Conservation (phyloP, 2,888 invertebrate genomes). For the Diplolepis rosae region DNA sequence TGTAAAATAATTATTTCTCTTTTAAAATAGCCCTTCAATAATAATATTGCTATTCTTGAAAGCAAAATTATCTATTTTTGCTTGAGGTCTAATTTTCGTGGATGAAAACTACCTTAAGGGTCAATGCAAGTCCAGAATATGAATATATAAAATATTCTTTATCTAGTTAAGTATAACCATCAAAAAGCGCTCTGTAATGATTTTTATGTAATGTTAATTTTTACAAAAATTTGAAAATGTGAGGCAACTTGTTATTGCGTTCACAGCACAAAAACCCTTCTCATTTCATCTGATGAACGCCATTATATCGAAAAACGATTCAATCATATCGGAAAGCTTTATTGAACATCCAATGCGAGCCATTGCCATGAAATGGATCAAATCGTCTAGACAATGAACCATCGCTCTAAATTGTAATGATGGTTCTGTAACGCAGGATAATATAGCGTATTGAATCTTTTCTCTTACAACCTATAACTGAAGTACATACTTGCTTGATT, state of each 20-base stretch:
- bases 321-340: slow-evolving; percentile 38
- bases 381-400: slow-evolving; percentile 36
- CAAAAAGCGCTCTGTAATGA: background rate
- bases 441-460: slow-evolving; percentile 16
- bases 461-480: slow-evolving; percentile 20
- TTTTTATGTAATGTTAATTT: background rate
- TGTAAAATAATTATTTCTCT: no score
- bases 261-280: background rate
- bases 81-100: no score
- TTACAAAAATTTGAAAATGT: background rate
- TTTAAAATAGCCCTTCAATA: no score
- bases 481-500: no score
- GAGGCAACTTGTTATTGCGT: background rate
- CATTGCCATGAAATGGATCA: slow-evolving; percentile 27
- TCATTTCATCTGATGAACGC: slow-evolving; percentile 13
- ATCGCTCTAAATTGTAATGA: slow-evolving; percentile 19
- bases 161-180: background rate
- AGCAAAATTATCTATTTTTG: no score
- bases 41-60: no score
- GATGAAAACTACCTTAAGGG: no score
- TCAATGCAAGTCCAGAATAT: no score
- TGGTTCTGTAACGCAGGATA: slow-evolving; percentile 20
- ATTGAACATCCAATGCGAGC: slow-evolving; percentile 31
- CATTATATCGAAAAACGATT: slow-evolving; percentile 29
- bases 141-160: no score